Evolutionary conservation across 92 coral and sea anemone species (phyloP).

Genomic region (Pocillopora meandrina): DNA sequence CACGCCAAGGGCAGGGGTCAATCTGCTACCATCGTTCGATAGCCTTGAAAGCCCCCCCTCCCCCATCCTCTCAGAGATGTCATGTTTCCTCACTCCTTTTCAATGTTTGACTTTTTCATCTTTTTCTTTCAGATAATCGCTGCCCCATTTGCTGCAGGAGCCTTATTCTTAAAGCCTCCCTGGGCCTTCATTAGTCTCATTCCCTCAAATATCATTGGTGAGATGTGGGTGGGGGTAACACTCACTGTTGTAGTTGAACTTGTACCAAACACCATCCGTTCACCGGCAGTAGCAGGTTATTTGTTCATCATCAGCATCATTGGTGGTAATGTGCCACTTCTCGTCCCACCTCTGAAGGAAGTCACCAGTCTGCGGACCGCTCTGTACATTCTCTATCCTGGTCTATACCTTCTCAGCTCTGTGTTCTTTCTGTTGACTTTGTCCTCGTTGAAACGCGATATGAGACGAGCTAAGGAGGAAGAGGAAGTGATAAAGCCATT

Average conservation of each 20-base stretch:
- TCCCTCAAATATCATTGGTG: constrained; percentile 91
- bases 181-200: constrained; percentile 91
- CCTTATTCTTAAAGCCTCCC: constrained; percentile 88
- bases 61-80: neutral
- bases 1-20: neutral
- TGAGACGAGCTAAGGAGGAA: constrained; percentile 45
- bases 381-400: constrained; percentile 84
- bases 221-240: constrained; percentile 99
- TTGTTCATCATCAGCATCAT: constrained; percentile 87
- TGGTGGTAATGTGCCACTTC: constrained; percentile 90
- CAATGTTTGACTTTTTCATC: neutral
- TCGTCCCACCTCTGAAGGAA: constrained; percentile 81
- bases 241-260: constrained; percentile 93
- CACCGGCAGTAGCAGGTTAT: constrained; percentile 87
- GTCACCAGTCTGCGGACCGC: constrained; percentile 82
- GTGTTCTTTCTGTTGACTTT: constrained; percentile 84
- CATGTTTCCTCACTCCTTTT: neutral
- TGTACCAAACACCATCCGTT: constrained; percentile 85
- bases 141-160: constrained; percentile 98
- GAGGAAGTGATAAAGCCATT: constrained; percentile 64
- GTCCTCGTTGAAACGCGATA: constrained; percentile 85
- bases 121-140: constrained; percentile 69
- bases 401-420: constrained; percentile 88
- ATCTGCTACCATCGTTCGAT: neutral
- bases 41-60: neutral